These are phyloP conservation scores for Phrynocephalus vlangalii DNA, from an alignment of 2,797 vertebrate genomes.

Conservation along the genomic window DNA sequence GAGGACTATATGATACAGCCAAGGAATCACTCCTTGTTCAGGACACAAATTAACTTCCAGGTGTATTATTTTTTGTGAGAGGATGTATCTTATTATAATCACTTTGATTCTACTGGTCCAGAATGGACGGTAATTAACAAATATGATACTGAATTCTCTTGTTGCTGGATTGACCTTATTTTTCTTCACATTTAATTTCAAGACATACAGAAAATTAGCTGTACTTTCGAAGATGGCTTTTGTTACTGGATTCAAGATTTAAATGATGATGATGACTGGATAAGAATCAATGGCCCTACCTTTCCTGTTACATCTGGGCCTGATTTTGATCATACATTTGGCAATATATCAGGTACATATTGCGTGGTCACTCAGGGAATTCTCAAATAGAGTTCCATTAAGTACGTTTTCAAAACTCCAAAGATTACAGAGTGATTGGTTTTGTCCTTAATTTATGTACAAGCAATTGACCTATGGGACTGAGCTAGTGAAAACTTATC, in stretches of 20 bases:
- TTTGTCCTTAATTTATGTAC: no score
- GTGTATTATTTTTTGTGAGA: neutral
- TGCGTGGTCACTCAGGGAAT: neutral
- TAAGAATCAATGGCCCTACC: slow-evolving; percentile 73
- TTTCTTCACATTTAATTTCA: slow-evolving; percentile 27
- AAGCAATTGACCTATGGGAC: no score
- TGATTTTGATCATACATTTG: slow-evolving; percentile 87
- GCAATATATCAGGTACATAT: slow-evolving; percentile 83
- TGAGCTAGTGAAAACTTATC: no score
- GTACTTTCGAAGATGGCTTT: slow-evolving; percentile 87
- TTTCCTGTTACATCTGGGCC: slow-evolving; percentile 84
- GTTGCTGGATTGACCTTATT: neutral
- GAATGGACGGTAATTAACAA: neutral
- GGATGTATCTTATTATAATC: neutral
- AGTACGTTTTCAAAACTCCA: no score
- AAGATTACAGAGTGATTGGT: no score
- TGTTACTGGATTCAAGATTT: slow-evolving; percentile 89
- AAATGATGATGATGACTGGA: slow-evolving; percentile 83
- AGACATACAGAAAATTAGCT: slow-evolving; percentile 84
- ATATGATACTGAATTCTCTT: neutral
- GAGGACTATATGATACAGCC: neutral
- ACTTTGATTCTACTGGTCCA: neutral
- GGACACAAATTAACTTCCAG: neutral
- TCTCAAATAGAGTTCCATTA: no score
- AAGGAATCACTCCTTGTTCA: neutral